Base-by-base conservation (phyloP, 2,888 invertebrate species). In the Panzeria rudis region DNA sequence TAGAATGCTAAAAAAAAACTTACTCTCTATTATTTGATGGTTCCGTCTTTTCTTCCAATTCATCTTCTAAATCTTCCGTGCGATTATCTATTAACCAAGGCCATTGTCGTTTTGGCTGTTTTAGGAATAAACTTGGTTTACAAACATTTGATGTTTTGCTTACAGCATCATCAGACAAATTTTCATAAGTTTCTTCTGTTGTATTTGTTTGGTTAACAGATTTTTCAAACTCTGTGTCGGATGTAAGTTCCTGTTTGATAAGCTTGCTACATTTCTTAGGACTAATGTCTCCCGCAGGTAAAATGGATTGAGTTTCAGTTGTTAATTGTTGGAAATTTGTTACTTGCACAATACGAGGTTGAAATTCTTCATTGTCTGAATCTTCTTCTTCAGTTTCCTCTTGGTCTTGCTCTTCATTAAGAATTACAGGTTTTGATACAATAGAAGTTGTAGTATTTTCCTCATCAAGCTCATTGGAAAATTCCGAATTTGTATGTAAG, bases 41-140 rank as follows among this genome's bases (percentile, higher is more conserved):
- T 15, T 75, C 75, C 3, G 23, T 52, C 44, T 81, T 73, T 52
- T 75, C 66, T n/a, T 68, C 52, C 35, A 72, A n/a, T 25, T 85
- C 86, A 11, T 83, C 75, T 13, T 77, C 72, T 3, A 75, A 11
- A 54, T 84, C 62, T 32, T 86, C 86, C 13, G 20, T 8, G 8
- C 35, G 71, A n/a, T 85, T 84, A 64, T 90, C 89, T 62, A 89
- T 90, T 71, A 93, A 88, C 94, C 94, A 94, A 4, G 94, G 94
- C 90, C 91, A 92, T 25, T 92, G 91, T 6, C 93, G 91, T 17
- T 89, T 89, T 7, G 89, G 88, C 1, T 89, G 88, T 29, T 90
- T 89, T 0, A 87, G 91, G 83, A 93, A 94, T 4, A 93, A 90
- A 77, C 93, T 93, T 38, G 91, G 90, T 59, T 88, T 90, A 82